Conservation (phyloP, 2,113 vertebrate species). For the Ceratotherium simum region DNA sequence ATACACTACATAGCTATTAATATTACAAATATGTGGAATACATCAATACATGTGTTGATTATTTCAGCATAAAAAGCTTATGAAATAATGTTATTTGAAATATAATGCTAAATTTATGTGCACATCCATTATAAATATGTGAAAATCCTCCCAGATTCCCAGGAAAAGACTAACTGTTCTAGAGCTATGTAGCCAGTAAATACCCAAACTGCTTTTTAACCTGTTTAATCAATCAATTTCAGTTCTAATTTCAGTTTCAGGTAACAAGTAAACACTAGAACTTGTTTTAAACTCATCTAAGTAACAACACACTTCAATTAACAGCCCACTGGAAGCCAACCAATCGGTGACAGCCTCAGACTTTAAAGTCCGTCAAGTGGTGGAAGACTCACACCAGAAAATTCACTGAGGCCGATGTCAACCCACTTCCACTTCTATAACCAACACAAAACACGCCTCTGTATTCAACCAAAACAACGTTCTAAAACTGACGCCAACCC, state of each 20-base stretch:
- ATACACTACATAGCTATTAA: not conserved
- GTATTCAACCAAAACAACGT: not conserved
- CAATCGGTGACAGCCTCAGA: not conserved
- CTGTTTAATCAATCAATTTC: not conserved
- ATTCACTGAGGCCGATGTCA: not conserved
- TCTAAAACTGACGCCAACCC: not conserved
- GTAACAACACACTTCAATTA: not conserved
- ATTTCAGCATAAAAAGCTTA: not conserved
- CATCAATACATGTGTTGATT: not conserved
- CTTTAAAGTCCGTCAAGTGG: not conserved
- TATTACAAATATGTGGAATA: not conserved
- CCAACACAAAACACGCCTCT: not conserved
- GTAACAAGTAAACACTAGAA: not conserved
- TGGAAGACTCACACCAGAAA: not conserved
- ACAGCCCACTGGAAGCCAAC: not conserved
- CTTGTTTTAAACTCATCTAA: conserved; percentile 14
- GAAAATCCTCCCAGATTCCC: not conserved
- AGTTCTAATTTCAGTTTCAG: conserved; percentile 30
- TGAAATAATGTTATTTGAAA: not conserved
- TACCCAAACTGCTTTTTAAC: not conserved
- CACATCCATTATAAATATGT: not conserved
- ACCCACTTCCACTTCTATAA: not conserved
- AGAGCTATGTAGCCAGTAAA: not conserved
- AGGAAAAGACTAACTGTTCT: not conserved
- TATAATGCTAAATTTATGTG: conserved; percentile 3